Conservation (phyloP, 2,797 vertebrate species). For the Lophius americanus region DNA sequence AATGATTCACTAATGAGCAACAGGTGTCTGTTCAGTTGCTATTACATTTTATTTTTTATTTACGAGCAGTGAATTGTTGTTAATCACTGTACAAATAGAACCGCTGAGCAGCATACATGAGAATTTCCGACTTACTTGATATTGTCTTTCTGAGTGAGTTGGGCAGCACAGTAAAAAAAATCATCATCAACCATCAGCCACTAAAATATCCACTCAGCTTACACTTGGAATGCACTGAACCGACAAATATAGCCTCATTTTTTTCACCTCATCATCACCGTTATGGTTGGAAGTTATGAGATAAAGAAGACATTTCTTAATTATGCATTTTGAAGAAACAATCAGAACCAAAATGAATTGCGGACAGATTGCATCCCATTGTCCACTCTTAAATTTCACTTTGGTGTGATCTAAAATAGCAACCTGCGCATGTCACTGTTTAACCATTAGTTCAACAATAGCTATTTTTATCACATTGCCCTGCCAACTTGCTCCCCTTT, state of each 20-base stretch:
- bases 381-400: neutral
- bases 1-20: too few relatives aligned
- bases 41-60: too few relatives aligned
- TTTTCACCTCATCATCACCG: too few relatives aligned
- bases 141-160: neutral
- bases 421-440: conserved; percentile 18
- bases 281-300: too few relatives aligned
- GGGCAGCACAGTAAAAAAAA: neutral
- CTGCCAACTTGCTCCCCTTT: neutral
- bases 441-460: conserved; percentile 47
- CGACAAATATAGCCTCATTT: too few relatives aligned
- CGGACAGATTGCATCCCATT: neutral
- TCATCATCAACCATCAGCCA: too few relatives aligned
- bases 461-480: conserved; percentile 59
- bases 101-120: neutral
- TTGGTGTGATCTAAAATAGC: conserved; percentile 35
- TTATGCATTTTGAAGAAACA: neutral
- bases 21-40: too few relatives aligned
- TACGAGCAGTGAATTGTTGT: too few relatives aligned
- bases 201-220: too few relatives aligned
- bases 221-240: too few relatives aligned
- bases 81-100: neutral
- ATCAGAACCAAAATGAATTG: neutral
- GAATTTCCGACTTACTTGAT: neutral
- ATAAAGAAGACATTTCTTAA: neutral